Conservation (phyloP, 2,888 invertebrate genomes). For the Biston betularia region DNA sequence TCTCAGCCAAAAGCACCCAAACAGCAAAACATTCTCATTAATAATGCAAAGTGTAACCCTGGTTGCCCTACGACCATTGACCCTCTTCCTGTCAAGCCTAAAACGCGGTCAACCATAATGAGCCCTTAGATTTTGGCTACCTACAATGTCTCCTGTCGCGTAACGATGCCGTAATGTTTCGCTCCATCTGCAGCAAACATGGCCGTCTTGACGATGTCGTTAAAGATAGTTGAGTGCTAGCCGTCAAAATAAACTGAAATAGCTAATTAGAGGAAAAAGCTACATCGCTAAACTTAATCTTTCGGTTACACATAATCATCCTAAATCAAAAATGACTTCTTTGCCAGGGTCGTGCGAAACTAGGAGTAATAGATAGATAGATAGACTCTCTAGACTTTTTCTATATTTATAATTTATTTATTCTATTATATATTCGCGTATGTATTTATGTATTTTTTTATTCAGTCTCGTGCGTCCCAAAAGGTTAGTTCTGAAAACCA, state of each 20-base stretch:
- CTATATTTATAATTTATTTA: too few species aligned
- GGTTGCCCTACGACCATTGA: conserved; percentile 8
- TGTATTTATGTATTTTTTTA: too few species aligned
- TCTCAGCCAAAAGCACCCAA: neutral
- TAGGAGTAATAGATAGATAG: too few species aligned
- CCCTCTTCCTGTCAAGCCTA: neutral
- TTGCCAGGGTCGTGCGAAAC: too few species aligned
- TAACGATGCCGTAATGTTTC: conserved; percentile 11
- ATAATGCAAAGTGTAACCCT: neutral
- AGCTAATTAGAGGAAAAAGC: conserved; percentile 1
- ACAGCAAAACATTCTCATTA: conserved; percentile 2
- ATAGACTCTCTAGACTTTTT: too few species aligned
- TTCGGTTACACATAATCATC: neutral
- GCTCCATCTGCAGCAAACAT: conserved; percentile 9
- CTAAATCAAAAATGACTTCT: too few species aligned
- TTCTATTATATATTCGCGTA: too few species aligned
- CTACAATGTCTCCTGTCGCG: conserved; percentile 3
- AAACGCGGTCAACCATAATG: conserved; percentile 19
- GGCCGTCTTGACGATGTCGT: conserved; percentile 17
- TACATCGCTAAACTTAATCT: neutral
- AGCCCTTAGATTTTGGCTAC: conserved; percentile 19
- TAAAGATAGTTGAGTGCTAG: conserved; percentile 5
- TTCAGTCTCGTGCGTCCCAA: too few species aligned
- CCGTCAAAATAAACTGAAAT: conserved; percentile 14
- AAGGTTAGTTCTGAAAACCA: too few species aligned